Evolutionary conservation across 1,140 invertebrate genomes (phyloP), one percentile per base, ranked within the genome.

Genomic region (Bicyclus anynana): DNA sequence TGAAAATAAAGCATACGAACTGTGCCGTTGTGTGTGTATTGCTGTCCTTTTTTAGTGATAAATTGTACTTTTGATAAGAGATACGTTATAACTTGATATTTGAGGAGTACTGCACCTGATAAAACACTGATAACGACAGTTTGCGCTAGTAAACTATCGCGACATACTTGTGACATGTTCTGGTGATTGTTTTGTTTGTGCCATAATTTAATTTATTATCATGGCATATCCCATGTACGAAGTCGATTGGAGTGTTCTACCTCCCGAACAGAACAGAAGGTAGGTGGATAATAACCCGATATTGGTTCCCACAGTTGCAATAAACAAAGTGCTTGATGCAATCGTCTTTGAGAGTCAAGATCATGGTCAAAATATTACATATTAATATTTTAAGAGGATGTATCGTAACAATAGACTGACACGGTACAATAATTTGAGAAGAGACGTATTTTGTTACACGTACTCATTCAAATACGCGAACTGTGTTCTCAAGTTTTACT

Each of bases 201-300:
- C 65, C 21, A 53, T 33, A 3, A 26, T 61, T 63, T 54, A 68
- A 62, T 69, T 74, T 6, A 46, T 48, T 55, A 70, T 38, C 57
- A 88, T 88, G 85, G 85, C 85, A 53, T 88, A 88, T 80, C 85
- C 86, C 27, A 87, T 87, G 85, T 94, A 94, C 71, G 94, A 95
- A 79, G 90, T 91, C 37, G 94, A 95, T 79, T 95, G 93, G 93
- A 95, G 94, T 85, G 92, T 95, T 67, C 87, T 95, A 69, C 94
- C 94, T 60, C 93, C 94, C 37, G 94, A 95, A 83, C 91, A 94
- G 54, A 95, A 95, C 77, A 91, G 94, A 91, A 94, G 94, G 94
- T 95, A 91, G 84, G 78, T 81, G n/a, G 13, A 4, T 33, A n/a
- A n/a, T n/a, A n/a, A 33, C 7, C 12, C 10, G 12, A 33, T 10